Conservation (phyloP, 2,797 vertebrate genomes). For the Streptopelia turtur region DNA sequence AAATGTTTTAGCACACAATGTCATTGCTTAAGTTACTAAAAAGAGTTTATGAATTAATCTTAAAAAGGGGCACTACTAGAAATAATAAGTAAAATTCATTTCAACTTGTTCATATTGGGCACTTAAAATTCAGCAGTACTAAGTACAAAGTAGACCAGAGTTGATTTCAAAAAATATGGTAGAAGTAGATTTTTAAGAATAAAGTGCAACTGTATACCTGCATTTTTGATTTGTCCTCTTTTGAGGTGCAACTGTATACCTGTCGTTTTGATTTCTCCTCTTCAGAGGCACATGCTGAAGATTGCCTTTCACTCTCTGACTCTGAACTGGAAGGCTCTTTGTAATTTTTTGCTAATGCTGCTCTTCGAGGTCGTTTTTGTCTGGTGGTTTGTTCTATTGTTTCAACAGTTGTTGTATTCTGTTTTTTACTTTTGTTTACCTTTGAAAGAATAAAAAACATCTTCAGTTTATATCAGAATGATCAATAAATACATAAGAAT, state of each 20-base stretch:
- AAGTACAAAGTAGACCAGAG: not conserved
- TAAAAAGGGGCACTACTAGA: not conserved
- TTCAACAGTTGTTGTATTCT: not conserved
- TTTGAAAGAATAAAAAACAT: conserved; percentile 59
- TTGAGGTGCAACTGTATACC: conserved; percentile 41
- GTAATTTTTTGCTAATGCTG: conserved; percentile 77
- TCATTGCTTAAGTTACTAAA: not conserved
- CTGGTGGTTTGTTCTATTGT: conserved; percentile 24
- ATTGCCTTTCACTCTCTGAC: conserved; percentile 74
- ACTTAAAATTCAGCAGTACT: not conserved
- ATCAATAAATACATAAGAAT: not conserved
- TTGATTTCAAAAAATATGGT: not conserved
- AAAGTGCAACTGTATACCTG: conserved; percentile 43
- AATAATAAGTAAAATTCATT: not conserved
- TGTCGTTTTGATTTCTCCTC: conserved; percentile 42
- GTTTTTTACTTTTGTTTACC: conserved; percentile 5
- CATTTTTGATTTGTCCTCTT: conserved; percentile 35
- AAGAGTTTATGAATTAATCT: too few species aligned
- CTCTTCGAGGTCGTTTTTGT: conserved; percentile 77
- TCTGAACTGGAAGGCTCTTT: conserved; percentile 82
- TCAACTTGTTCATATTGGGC: not conserved
- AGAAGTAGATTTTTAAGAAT: not conserved
- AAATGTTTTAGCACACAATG: not conserved
- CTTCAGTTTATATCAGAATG: not conserved
- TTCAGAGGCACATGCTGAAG: not conserved